A percentile compares a stretch with the other conserved stretches of the same genome.
Evolutionary conservation across 64 coral and sea anemone genomes (phyloP).

Genomic region (Actinia equina): DNA sequence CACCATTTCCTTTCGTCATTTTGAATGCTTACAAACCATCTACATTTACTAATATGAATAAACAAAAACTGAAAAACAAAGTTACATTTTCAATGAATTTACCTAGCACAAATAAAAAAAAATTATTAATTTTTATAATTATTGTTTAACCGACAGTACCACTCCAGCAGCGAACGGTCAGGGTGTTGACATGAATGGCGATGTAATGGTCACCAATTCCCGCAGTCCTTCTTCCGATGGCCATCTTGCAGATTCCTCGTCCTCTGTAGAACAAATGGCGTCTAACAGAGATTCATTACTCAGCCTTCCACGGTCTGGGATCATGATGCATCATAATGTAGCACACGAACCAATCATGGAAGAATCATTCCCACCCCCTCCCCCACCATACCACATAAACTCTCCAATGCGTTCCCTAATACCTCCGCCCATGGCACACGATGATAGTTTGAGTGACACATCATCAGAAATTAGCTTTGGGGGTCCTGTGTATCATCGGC

Average conservation of each 20-base stretch:
- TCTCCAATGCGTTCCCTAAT: constrained; percentile 40
- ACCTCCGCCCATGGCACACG: constrained; percentile 42
- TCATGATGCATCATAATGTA: constrained; percentile 45
- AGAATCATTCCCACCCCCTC: constrained; percentile 63
- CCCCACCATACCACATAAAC: constrained; percentile 48
- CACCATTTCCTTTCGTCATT: too few species aligned
- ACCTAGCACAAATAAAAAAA: too few species aligned
- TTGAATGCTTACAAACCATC: too few species aligned
- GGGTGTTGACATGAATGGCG: constrained; percentile 7
- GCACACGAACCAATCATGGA: constrained; percentile 73
- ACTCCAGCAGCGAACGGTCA: not conserved
- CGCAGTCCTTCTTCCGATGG: constrained; percentile 79
- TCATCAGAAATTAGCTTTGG: constrained; percentile 78
- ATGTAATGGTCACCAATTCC: not conserved
- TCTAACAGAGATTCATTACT: constrained; percentile 80
- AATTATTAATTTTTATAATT: not conserved
- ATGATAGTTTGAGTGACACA: constrained; percentile 78
- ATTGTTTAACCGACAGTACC: not conserved
- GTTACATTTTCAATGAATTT: too few species aligned
- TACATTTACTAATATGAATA: too few species aligned
- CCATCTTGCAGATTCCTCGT: constrained; percentile 83
- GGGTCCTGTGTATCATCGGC: constrained; percentile 59
- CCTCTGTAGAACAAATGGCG: constrained; percentile 75
- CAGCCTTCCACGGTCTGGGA: constrained; percentile 75
- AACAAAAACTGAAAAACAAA: too few species aligned